Base-by-base conservation (phyloP, 2,797 vertebrate species). In the Poecilia picta region DNA sequence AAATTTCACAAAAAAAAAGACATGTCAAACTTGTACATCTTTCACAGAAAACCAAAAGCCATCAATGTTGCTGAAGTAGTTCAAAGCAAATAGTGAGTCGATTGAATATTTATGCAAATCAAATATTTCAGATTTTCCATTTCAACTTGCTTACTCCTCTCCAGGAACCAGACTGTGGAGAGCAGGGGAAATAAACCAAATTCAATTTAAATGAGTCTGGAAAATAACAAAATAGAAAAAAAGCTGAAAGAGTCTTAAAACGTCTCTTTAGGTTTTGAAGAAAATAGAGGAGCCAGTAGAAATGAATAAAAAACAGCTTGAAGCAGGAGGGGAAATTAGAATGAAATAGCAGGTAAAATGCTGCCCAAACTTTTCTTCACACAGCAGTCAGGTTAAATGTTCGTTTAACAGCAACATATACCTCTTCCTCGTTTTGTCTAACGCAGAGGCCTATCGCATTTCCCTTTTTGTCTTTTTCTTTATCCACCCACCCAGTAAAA, bases 341-440 rank as follows among this genome's bases (percentile, higher is more conserved):
- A 55, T 46, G 43, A 77, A 57, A 55, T 68, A 77, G 77, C 64
- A 59, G 80, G 74, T 57, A 49, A 70, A 76, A 79, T 55, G 77
- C 41, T 71, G 86, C 12, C 93, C 41, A 87, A 84, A 89, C 92
- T 90, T 91, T 93, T 88, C 85, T 89, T 85, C 16, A 81, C 81
- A 15, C 85, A 90, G 87, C 91, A 90, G 57, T 87, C 79, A 70
- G 72, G 77, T 86, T 45, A 80, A 84, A 87, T 53, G 75, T 83
- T 84, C 49, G 68, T 49, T 72, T 90, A 89, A 85, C 79, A 78
- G 85, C 80, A 76, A 79, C 72, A 76, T 86, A 78, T 75, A 86
- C 83, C 73, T 84, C 76, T 86, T 86, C 68, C 80, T 86, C 82
- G 84, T 78, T 31, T 70, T 75, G 83, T 76, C 85, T 73, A 75